Evolutionary conservation across 2,113 vertebrate species (phyloP).

Genomic region (Heterotis niloticus): DNA sequence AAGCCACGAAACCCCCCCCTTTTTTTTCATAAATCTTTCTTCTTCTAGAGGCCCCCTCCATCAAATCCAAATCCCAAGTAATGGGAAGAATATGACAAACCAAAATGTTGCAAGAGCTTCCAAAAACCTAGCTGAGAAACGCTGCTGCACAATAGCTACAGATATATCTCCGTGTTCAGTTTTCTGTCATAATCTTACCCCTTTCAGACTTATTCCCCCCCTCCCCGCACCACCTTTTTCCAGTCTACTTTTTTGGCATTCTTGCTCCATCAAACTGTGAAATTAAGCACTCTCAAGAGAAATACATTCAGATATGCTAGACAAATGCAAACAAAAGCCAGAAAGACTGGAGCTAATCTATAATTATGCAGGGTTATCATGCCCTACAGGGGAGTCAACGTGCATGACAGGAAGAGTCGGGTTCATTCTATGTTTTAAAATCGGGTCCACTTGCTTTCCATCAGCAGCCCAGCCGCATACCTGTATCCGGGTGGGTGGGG

Average conservation of each 20-base stretch:
- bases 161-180: slow-evolving; percentile 5
- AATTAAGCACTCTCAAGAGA: slow-evolving; percentile 30
- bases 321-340: slow-evolving; percentile 24
- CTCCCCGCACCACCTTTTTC: too few species aligned
- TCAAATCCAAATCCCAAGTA: slow-evolving; percentile 2
- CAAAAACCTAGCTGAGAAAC: background rate
- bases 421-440: slow-evolving; percentile 12
- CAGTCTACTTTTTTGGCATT: slow-evolving; percentile 25
- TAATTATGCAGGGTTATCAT: slow-evolving; percentile 28
- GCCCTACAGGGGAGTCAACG: slow-evolving; percentile 20
- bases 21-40: background rate
- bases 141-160: slow-evolving; percentile 4
- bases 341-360: slow-evolving; percentile 26
- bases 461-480: slow-evolving; percentile 4
- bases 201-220: background rate
- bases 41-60: background rate
- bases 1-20: too few species aligned
- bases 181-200: slow-evolving; percentile 18
- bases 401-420: background rate
- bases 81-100: background rate
- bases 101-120: background rate
- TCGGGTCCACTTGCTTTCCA: slow-evolving; percentile 18
- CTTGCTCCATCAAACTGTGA: slow-evolving; percentile 32
- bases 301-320: slow-evolving; percentile 27
- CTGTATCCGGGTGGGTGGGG: background rate